Evolutionary conservation across 2,888 invertebrate genomes (phyloP).

Genomic region (Chironomus riparius): DNA sequence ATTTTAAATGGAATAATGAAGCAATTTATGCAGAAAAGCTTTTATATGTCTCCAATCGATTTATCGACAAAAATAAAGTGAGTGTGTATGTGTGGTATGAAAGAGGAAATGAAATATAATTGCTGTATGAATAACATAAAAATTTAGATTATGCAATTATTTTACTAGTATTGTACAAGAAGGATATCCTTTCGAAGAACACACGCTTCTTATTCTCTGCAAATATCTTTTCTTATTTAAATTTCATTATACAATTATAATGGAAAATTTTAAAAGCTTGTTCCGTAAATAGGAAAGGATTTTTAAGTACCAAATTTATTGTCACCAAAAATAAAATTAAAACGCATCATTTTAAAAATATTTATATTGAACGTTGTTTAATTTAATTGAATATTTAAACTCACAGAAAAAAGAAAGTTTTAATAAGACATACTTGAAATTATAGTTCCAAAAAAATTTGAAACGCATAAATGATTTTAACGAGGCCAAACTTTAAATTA

Average conservation of each 20-base stretch:
- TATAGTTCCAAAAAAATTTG: too few species aligned
- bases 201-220: neutral
- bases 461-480: too few species aligned
- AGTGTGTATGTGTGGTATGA: neutral
- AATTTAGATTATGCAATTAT: neutral
- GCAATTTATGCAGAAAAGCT: conserved; percentile 20
- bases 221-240: neutral
- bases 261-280: neutral
- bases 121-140: neutral
- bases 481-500: neutral
- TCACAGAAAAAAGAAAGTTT: too few species aligned
- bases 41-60: conserved; percentile 5
- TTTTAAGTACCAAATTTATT: too few species aligned
- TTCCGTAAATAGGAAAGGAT: neutral
- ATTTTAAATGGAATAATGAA: conserved; percentile 21
- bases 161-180: neutral
- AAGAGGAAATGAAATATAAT: neutral
- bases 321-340: too few species aligned
- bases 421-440: too few species aligned
- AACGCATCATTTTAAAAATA: too few species aligned
- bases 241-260: neutral
- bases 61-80: neutral
- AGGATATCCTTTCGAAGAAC: neutral
- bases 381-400: too few species aligned
- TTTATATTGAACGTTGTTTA: too few species aligned